phyloP scores from a whole-genome alignment of 2,888 invertebrate genomes.

The Gymnoscelis rufifasciata region DNA sequence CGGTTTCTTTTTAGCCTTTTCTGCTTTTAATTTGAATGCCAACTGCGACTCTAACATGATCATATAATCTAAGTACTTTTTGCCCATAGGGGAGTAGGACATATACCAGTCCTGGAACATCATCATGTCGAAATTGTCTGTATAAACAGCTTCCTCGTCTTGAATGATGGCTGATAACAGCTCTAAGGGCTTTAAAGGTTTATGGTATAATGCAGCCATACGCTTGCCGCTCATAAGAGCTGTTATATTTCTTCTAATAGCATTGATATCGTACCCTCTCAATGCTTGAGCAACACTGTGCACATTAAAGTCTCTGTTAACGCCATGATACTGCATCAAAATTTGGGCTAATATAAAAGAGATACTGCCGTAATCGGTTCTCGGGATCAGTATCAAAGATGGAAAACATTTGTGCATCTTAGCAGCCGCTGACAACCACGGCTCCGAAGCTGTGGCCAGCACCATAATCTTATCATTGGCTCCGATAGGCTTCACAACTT shows the following conservation, averaged over 20 bases:
- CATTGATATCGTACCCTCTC: constrained; percentile 73
- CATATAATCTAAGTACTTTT: constrained; percentile 50
- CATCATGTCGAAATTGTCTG: constrained; percentile 60
- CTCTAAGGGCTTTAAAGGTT: constrained; percentile 74
- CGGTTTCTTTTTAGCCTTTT: constrained; percentile 47
- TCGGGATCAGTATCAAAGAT: constrained; percentile 74
- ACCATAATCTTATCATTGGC: constrained; percentile 83
- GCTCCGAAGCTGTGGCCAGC: constrained; percentile 83
- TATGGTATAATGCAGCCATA: constrained; percentile 70
- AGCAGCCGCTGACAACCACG: constrained; percentile 78
- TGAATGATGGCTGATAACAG: constrained; percentile 66
- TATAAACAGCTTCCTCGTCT: constrained; percentile 46
- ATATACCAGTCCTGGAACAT: constrained; percentile 74
- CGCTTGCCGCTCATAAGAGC: constrained; percentile 67
- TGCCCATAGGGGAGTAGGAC: constrained; percentile 54
- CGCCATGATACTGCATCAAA: constrained; percentile 79
- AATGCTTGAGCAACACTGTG: constrained; percentile 77
- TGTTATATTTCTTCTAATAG: constrained; percentile 63
- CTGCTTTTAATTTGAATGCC: constrained; percentile 51
- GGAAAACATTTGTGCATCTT: constrained; percentile 79
- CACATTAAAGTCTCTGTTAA: constrained; percentile 79
- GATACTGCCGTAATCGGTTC: constrained; percentile 80
- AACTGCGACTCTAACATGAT: constrained; percentile 55
- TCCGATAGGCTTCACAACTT: constrained; percentile 83
- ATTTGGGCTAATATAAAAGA: constrained; percentile 74